Conservation (phyloP, 2,113 vertebrate species). For the Bufo bufo region DNA sequence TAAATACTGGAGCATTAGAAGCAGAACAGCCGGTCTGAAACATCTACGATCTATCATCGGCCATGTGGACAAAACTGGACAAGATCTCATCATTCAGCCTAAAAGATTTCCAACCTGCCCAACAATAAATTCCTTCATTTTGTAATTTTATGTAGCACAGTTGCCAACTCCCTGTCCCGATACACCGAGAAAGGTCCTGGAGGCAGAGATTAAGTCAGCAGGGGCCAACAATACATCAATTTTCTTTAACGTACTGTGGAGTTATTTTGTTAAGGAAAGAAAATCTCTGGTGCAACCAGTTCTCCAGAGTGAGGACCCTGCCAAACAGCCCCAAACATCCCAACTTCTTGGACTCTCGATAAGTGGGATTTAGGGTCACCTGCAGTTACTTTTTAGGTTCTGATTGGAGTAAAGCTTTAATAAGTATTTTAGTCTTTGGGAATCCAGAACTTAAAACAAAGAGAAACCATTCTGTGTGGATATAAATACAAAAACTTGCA, state of each 20-base stretch:
- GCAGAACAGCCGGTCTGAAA: background rate
- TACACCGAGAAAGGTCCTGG: no score
- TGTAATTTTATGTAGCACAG: background rate
- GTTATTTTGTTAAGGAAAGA: no score
- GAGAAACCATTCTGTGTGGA: background rate
- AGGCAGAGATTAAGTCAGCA: no score
- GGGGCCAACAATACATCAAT: no score
- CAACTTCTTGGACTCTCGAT: background rate
- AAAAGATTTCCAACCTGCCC: background rate
- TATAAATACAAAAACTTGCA: background rate
- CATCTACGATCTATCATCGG: background rate
- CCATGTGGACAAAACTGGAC: background rate
- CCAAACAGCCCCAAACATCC: background rate
- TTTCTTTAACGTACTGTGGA: no score
- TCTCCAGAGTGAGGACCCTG: background rate
- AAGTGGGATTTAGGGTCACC: background rate
- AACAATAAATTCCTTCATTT: background rate
- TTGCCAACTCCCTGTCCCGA: background rate
- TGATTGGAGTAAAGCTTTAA: no score
- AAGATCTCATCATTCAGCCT: background rate
- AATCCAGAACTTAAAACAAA: background rate
- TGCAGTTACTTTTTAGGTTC: background rate
- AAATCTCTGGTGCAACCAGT: background rate
- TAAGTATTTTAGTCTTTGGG: background rate
- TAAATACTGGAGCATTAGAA: background rate